Base-by-base conservation (phyloP, 2,113 vertebrate species). In the Prochilodus magdalenae region DNA sequence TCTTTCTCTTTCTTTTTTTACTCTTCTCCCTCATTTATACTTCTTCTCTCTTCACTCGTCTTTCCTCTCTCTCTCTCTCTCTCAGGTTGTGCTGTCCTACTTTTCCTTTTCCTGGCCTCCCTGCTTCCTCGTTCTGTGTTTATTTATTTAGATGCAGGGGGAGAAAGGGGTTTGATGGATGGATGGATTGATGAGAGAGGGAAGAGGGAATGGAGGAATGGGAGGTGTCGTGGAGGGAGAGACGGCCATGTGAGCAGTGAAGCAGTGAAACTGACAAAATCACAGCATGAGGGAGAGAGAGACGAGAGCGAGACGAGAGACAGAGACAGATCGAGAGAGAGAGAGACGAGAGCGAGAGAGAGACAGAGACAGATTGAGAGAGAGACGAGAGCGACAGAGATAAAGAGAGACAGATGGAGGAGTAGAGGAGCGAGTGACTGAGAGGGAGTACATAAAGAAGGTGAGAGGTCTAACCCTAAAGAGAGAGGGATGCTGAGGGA, bases 61-160 rank as follows among this genome's bases (percentile, higher is more conserved):
- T 60, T 66, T 26, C 0, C 44, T 16, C 12, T 4, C 15, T 30
- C 8, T 5, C 15, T 22, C 22, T 24, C 57, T 60, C n/a, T 60
- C n/a, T 60, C 81, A 83, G 77, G 81, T 83, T 86, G 73, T 73
- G 49, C 67, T 86, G 81, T 77, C 85, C 85, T 83, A 83, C 77
- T 83, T 83, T 82, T 77, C 47, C 49, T 66, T 69, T 57, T 33
- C 63, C 44, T 57, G n/a, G 57, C 69, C 69, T 73, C 73, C 30
- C 51, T 55, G 6, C 20, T 55, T 82, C 80, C 15, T 55, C 67
- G 36, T 66, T 51, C 49, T 16, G 24, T 73, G 73, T 83, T 83
- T 77, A 80, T 86, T 86, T 83, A 81, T 83, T 81, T 59, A 73
- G 77, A 80, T 65, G 27, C 55, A 27, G 57, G 14, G 65, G 72